Base-by-base conservation (phyloP, 2,113 vertebrate genomes). In the Copsychus sechellarum region DNA sequence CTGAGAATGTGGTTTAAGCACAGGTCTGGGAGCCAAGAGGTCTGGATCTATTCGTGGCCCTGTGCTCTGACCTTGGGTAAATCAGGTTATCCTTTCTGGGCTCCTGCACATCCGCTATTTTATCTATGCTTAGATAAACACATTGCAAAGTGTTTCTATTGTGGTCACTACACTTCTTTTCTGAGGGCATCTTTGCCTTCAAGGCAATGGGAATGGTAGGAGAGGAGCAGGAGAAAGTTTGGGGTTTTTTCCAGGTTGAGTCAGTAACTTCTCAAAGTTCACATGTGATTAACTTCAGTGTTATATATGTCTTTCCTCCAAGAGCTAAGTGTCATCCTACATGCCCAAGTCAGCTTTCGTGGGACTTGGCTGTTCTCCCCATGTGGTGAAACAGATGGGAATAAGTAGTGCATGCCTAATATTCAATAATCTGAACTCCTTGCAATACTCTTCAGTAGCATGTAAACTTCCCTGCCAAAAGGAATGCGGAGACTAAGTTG, bases 1-100 rank as follows among this genome's bases (percentile, higher is more conserved):
- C 73, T 50, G 62, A 88, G 82, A 23, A 38, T 87, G 38, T 56
- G 50, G 24, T 73, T 88, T 74, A 36, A 71, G 80, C 65, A 60
- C 51, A 56, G 15, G 16, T 51, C 38, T 83, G 71, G 96, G 92
- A 95, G 81, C 87, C 95, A 93, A 79, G 33, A 94, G 90, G 93
- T 96, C 95, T 97, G 91, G 53, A 69, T 93, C 95, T 96, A 70
- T 93, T 94, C 0, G 0, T 65, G 40, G 48, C 58, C 56, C 3
- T 43, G 36, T 65, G 38, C 73, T 88, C n/a, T 87, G 79, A 58
- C 87, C 82, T 94, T 95, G 79, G 56, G 25, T 43, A 70, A 73
- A 34, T 40, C 38, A 70, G 33, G 38, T 80, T 90, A 66, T 80
- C 58, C 58, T 92, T 47, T 77, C 45, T 40, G 58, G 29, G 50